phyloP scores from a whole-genome alignment of 2,113 vertebrate genomes.

The Oxyura jamaicensis region DNA sequence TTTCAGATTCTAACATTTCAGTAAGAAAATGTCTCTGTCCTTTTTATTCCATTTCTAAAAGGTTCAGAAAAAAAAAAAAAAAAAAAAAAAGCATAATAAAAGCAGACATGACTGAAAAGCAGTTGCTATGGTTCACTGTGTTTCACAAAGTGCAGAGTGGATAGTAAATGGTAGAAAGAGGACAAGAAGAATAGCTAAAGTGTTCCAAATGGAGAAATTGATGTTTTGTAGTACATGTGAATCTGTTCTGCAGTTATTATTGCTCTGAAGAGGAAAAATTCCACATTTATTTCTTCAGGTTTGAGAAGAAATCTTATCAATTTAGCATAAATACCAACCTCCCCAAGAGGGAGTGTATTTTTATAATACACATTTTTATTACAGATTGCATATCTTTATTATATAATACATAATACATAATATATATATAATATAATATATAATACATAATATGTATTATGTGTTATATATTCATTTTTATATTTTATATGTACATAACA shows the following conservation, averaged over 20 bases:
- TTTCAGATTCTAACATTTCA: neutral
- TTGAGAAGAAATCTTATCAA: neutral
- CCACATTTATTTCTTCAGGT: neutral
- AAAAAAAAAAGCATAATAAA: neutral
- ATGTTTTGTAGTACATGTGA: neutral
- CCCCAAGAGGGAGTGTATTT: neutral
- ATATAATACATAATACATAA: neutral
- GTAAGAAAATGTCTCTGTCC: neutral
- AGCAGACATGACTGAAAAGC: neutral
- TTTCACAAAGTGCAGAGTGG: neutral
- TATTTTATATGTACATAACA: neutral
- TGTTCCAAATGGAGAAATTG: neutral
- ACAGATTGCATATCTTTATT: too few species aligned
- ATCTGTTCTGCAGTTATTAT: neutral
- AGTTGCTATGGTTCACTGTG: neutral
- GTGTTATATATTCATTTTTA: neutral
- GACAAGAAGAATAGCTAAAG: neutral
- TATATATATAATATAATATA: too few species aligned
- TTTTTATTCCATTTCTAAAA: neutral
- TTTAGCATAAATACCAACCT: neutral
- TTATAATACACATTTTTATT: too few species aligned
- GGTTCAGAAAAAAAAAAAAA: neutral
- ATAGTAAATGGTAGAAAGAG: neutral
- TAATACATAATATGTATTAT: neutral
- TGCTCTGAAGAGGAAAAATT: neutral